These are phyloP conservation scores for Patella vulgata DNA, from an alignment of 1,140 invertebrate species.

Conservation along the genomic window DNA sequence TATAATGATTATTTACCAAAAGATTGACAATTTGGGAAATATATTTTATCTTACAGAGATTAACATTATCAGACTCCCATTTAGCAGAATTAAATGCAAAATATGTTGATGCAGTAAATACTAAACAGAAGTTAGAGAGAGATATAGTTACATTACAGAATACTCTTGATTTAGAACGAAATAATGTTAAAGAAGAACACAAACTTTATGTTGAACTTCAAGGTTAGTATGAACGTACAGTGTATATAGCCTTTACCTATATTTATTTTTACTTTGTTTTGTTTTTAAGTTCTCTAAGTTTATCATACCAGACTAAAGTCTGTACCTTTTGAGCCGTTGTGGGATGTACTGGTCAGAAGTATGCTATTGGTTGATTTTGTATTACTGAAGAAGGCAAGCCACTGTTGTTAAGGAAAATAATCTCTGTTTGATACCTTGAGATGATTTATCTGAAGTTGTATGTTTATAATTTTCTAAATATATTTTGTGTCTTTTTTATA, in stretches of 20 bases:
- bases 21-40: too few species aligned
- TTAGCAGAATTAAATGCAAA: slow-evolving; percentile 54
- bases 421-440: slow-evolving; percentile 10
- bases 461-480: not conserved
- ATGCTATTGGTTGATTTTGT: too few species aligned
- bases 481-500: slow-evolving; percentile 44
- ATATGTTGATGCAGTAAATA: slow-evolving; percentile 46
- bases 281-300: too few species aligned
- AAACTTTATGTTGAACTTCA: slow-evolving; percentile 81
- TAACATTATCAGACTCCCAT: slow-evolving; percentile 46
- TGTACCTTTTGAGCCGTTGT: too few species aligned
- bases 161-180: slow-evolving; percentile 85
- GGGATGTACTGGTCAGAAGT: too few species aligned
- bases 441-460: not conserved
- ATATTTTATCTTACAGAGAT: slow-evolving; percentile 38
- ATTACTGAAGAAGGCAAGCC: too few species aligned
- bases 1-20: too few species aligned
- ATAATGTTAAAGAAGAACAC: slow-evolving; percentile 76
- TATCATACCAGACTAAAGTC: too few species aligned
- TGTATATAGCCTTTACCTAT: slow-evolving; percentile 10
- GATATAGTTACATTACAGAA: slow-evolving; percentile 83
- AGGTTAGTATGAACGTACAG: slow-evolving; percentile 66
- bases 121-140: slow-evolving; percentile 71
- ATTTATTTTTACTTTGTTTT: slow-evolving; percentile 6
- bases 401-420: too few species aligned